Percentiles rank a stretch among this genome's conserved stretches.
Evolutionary conservation across 2,888 invertebrate species (phyloP).

Genomic region (Drosophila suboccidentalis): DNA sequence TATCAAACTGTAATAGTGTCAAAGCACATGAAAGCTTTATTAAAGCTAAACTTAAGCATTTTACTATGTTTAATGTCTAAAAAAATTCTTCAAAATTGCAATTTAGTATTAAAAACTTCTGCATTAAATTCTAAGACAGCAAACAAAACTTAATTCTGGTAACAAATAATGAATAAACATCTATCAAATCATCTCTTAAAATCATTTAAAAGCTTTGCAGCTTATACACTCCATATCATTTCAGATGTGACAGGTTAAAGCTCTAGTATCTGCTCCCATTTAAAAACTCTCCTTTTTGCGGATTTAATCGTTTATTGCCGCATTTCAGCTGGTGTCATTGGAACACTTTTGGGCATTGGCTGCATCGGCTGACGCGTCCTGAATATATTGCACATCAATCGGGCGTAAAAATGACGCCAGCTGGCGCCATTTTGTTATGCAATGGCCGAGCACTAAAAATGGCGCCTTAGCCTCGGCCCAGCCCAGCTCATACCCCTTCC

Average conservation of each 20-base stretch:
- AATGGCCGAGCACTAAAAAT: conserved; percentile 50
- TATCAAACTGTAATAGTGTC: no score
- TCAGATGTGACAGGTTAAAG: neutral
- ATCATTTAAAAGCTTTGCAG: no score
- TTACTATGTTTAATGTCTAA: no score
- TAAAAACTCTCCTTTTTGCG: neutral
- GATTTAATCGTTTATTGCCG: neutral
- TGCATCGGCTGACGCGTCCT: conserved; percentile 32
- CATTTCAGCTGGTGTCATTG: conserved; percentile 36
- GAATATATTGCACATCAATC: conserved; percentile 72
- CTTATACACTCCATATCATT: neutral
- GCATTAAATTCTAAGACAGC: no score
- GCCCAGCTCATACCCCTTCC: neutral
- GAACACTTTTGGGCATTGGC: neutral
- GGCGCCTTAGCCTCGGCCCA: conserved; percentile 33
- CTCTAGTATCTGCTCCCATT: neutral
- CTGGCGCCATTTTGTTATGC: conserved; percentile 61
- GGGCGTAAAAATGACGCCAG: conserved; percentile 60
- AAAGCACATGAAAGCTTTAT: no score
- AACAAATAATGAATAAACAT: no score
- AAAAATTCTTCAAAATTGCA: no score
- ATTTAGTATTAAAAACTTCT: no score
- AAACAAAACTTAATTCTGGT: no score
- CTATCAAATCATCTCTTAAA: no score
- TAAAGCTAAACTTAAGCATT: no score